Base-by-base conservation (phyloP, 2,888 invertebrate species). In the Chaitophorus viminalis region DNA sequence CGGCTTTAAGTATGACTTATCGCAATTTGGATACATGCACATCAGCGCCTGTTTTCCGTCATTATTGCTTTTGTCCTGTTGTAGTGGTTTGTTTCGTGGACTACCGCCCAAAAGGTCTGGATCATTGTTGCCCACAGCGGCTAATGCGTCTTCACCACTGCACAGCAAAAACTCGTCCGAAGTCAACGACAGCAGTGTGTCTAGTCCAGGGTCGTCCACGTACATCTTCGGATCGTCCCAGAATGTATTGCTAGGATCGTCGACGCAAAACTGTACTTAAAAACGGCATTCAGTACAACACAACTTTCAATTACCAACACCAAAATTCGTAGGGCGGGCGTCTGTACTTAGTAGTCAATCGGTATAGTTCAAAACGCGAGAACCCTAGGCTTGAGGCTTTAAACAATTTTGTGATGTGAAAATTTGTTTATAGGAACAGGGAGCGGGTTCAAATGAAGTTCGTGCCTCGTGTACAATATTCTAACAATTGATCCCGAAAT, bases 1-100 rank as follows among this genome's bases (percentile, higher is more conserved):
- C 3, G 96, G 95, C 91, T 98, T 98, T 60, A 96, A 96, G 90
- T 98, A 98, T 4, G 96, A 93, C 92, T 97, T 96, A 33, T 94
- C 93, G 90, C 96, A 96, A 82, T 94, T 94, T 6, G 93, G 93
- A 90, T 94, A 95, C 0, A 94, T 94, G 91, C 94, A 96, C 89
- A 36, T 36, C 29, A 86, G 2, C 65, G 46, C n/a, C n/a, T 46
- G 68, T 68, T 76, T 87, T 6, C 46, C 33, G 46, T 79, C 77
- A 9, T 39, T 46, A 46, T 46, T 82, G 25, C 21, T 25, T 25
- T 52, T 88, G 25, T 46, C 74, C 6, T 25, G 8, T 11, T 8
- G 52, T n/a, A 5, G 25, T 81, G 3, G 31, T 52, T 36, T 8
- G 5, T 8, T 9, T 14, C 2, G 60, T 21, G 39, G 9, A 21